Evolutionary conservation across 2,113 vertebrate species (phyloP), one percentile per base, ranked within the genome.

Genomic region (Electrona antarctica): DNA sequence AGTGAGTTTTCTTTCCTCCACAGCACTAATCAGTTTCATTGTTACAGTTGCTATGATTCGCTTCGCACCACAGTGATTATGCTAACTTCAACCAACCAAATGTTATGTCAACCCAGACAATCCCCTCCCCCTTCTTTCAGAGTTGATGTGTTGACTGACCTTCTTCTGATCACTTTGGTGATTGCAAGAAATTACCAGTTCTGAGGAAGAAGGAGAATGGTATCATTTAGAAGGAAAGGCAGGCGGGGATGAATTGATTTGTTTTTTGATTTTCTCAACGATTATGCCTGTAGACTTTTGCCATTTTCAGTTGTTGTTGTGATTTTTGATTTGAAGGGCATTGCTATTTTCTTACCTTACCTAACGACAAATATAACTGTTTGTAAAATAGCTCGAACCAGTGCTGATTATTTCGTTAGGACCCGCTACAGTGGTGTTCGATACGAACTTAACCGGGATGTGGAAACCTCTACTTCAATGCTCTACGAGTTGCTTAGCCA

Each of bases 1-100:
- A 55, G 76, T 74, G 58, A 41, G 61, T 76, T 89, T 83, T 89
- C 1, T 85, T 76, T 66, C 73, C 67, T 76, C 75, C 87, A 69
- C 81, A 83, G 82, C 87, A 87, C 86, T 90, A 92, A 93, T 93
- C 93, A 94, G 91, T 64, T 49, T 67, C 80, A 92, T 93, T 94
- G 92, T 93, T 83, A 64, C 41, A 88, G 85, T 91, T 85, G 85
- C 76, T 77, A 46, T 80, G 87, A 90, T 90, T 91, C 84, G 87
- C 87, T 87, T 80, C 79, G 80, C 86, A 89, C 92, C 91, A 89
- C 64, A 83, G 79, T 88, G 89, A 93, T 92, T 92, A 92, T 92
- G 89, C 78, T 88, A 91, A 92, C 93, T 87, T 84, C 77, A 83
- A 79, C 88, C 82, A 85, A 87, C 87, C 80, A 91, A 92, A 92